A percentile compares a stretch with the other conserved stretches of the same genome.
phyloP scores from a whole-genome alignment of 1,140 invertebrate genomes.

The Drosophila sturtevanti region DNA sequence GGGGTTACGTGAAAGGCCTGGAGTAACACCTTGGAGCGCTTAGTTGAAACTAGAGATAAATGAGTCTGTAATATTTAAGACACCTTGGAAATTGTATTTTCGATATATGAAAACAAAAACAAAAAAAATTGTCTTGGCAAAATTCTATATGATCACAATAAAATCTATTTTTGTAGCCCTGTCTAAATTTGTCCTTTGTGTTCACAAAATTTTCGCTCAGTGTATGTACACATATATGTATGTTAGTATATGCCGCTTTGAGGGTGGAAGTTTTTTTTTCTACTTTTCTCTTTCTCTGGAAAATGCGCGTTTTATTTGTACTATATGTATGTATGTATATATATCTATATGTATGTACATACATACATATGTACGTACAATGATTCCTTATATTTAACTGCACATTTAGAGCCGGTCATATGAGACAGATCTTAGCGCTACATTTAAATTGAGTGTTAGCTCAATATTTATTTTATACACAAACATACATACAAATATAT shows the following conservation, averaged over 20 bases:
- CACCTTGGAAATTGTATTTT: too few species aligned
- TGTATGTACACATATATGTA: slow-evolving; percentile 39
- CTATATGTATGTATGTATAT: not conserved
- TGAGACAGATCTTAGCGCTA: slow-evolving; percentile 38
- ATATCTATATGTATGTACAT: not conserved
- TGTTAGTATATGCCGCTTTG: slow-evolving; percentile 69
- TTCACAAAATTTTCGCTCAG: not conserved
- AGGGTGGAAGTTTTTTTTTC: slow-evolving; percentile 78
- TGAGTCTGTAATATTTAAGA: too few species aligned
- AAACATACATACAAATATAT: not conserved
- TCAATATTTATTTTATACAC: not conserved
- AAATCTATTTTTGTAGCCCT: not conserved
- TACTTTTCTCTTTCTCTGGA: slow-evolving; percentile 77
- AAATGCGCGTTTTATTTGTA: slow-evolving; percentile 80
- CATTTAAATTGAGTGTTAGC: slow-evolving; percentile 20
- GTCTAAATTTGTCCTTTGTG: not conserved
- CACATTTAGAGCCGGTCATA: slow-evolving; percentile 58
- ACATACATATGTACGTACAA: not conserved
- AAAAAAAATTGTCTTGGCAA: too few species aligned
- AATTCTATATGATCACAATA: not conserved
- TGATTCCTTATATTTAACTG: slow-evolving; percentile 63
- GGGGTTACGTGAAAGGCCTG: too few species aligned
- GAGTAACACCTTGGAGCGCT: too few species aligned
- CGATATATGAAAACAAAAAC: too few species aligned
- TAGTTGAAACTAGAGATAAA: too few species aligned